Evolutionary conservation across 2,888 invertebrate species (phyloP).

Genomic region (Eucera pruinosa): DNA sequence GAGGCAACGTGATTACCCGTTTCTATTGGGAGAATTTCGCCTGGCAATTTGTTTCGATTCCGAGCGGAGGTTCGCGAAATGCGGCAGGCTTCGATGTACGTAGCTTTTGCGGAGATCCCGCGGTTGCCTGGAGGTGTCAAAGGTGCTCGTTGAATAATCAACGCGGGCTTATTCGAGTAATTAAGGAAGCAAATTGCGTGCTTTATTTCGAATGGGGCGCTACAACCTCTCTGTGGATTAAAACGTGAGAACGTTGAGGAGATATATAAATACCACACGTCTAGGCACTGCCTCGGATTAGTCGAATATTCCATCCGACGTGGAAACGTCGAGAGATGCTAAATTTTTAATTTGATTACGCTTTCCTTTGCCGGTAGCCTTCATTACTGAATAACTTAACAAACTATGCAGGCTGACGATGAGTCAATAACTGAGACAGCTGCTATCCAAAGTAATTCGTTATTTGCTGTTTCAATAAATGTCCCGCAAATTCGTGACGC

Average conservation of each 20-base stretch:
- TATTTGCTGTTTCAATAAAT: too few species aligned
- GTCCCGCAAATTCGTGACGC: too few species aligned
- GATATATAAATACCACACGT: neutral
- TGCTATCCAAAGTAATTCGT: too few species aligned
- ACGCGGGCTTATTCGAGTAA: constrained; percentile 33
- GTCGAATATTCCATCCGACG: neutral
- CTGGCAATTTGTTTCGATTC: constrained; percentile 24
- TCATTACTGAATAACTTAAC: too few species aligned
- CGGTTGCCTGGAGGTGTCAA: constrained; percentile 12
- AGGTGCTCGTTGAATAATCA: constrained; percentile 45
- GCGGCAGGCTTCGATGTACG: neutral
- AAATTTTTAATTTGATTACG: neutral
- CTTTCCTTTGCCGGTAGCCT: too few species aligned
- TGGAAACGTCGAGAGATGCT: neutral
- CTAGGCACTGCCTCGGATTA: neutral
- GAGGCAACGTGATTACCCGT: constrained; percentile 6
- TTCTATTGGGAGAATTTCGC: constrained; percentile 2
- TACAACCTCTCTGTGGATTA: neutral
- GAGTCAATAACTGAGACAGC: too few species aligned
- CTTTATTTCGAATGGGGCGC: constrained; percentile 6
- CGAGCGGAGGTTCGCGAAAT: neutral
- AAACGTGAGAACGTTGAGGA: neutral
- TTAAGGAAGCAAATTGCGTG: constrained; percentile 26
- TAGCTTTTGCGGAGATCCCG: neutral
- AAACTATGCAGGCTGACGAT: too few species aligned